Conservation (phyloP, 2,797 vertebrate genomes). For the Parauchenoglanis ngamensis region DNA sequence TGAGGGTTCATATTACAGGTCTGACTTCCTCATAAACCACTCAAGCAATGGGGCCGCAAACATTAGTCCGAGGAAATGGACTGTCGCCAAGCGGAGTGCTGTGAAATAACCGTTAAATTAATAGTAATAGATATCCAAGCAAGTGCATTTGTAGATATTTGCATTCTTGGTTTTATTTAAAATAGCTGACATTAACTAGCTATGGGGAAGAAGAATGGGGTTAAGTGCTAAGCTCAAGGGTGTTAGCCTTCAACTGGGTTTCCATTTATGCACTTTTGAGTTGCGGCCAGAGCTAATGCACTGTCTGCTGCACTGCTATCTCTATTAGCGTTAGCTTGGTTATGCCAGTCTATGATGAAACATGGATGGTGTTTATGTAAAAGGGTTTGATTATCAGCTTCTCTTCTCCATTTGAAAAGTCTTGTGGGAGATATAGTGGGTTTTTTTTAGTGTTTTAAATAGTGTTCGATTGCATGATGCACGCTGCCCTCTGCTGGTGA, state of each 20-base stretch:
- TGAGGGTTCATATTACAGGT: slow-evolving; percentile 37
- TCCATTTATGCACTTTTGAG: slow-evolving; percentile 12
- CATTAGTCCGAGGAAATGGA: slow-evolving; percentile 41
- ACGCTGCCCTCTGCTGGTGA: slow-evolving; percentile 58
- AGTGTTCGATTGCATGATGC: slow-evolving; percentile 47
- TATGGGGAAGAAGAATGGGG: background rate
- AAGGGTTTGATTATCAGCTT: slow-evolving; percentile 23
- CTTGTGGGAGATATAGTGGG: slow-evolving; percentile 3
- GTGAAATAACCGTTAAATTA: slow-evolving; percentile 33
- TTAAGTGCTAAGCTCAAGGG: slow-evolving; percentile 36
- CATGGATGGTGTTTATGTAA: slow-evolving; percentile 1
- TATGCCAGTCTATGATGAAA: slow-evolving; percentile 18
- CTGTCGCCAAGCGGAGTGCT: background rate
- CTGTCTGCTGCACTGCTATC: slow-evolving; percentile 19
- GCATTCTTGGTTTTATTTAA: slow-evolving; percentile 6
- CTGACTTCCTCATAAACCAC: slow-evolving; percentile 41
- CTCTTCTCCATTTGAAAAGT: background rate
- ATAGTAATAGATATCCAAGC: slow-evolving; percentile 4
- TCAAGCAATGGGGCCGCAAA: slow-evolving; percentile 34
- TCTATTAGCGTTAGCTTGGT: slow-evolving; percentile 44
- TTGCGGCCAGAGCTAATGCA: slow-evolving; percentile 37
- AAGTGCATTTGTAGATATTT: slow-evolving; percentile 8
- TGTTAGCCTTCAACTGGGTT: slow-evolving; percentile 17
- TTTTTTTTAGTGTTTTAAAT: background rate
- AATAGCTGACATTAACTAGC: slow-evolving; percentile 23